Conservation (phyloP, 2,888 invertebrate species). For the Hanleya hanleyi region DNA sequence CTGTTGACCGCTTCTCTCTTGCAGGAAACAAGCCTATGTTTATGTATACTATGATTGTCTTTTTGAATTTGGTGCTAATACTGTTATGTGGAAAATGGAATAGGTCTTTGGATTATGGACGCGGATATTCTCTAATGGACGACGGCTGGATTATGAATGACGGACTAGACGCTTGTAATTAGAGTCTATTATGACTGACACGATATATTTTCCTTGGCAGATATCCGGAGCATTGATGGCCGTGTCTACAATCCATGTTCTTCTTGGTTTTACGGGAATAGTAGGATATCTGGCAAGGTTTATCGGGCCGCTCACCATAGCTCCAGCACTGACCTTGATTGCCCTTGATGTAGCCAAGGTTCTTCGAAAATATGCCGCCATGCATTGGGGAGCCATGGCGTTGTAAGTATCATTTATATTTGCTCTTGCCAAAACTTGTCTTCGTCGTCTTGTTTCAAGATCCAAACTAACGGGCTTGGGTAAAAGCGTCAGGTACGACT, state of each 20-base stretch:
- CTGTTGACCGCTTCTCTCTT: too few species aligned
- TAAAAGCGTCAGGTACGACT: not conserved
- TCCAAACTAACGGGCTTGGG: not conserved
- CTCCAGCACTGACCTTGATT: conserved; percentile 86
- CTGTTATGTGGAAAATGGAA: too few species aligned
- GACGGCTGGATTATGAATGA: too few species aligned
- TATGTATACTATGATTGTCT: too few species aligned
- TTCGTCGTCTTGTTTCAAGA: too few species aligned
- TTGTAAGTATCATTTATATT: conserved; percentile 76
- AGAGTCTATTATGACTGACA: too few species aligned
- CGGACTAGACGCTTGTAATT: too few species aligned
- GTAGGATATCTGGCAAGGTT: conserved; percentile 83
- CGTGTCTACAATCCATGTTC: conserved; percentile 82
- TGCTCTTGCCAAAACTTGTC: conserved; percentile 12
- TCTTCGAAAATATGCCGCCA: conserved; percentile 83
- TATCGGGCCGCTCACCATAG: conserved; percentile 87
- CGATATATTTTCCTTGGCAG: too few species aligned
- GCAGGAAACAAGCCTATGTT: too few species aligned
- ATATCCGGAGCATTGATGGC: conserved; percentile 86
- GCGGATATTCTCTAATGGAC: too few species aligned
- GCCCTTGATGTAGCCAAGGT: conserved; percentile 86
- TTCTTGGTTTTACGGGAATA: conserved; percentile 81
- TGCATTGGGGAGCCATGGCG: conserved; percentile 86
- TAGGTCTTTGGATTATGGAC: too few species aligned
- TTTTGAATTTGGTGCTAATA: too few species aligned